Evolutionary conservation across 2,797 vertebrate genomes (phyloP), one percentile per base, ranked within the genome.

Genomic region (Sebastes steindachneri): DNA sequence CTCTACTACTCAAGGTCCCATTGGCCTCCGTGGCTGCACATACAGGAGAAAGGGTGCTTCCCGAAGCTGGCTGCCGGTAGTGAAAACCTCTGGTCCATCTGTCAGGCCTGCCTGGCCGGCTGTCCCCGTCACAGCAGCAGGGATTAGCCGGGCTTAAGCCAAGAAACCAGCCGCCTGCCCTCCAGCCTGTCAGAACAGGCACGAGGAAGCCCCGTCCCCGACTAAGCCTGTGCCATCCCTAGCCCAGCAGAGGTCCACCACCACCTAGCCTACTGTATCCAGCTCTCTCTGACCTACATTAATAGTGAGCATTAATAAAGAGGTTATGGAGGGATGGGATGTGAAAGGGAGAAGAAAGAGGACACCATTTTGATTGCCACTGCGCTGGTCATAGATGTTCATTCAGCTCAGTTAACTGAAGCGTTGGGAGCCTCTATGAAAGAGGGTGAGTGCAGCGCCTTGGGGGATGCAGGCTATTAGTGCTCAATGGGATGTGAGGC

Each of bases 391-490:
- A 77, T 71, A 60, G 70, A 80, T 73, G 86, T 86, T 92, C 90
- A 90, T 91, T 93, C 87, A 90, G 83, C 86, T 89, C 79, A 54
- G 86, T 90, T 79, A 87, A 89, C 84, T 88, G 86, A 91, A 91
- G 84, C 87, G 48, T 86, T 90, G 74, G 82, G 51, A 79, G 88
- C 80, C 57, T 82, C 75, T 69, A 75, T 92, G 86, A 94, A 94
- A 88, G 89, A 86, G 87, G 82, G 88, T 79, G 82, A 93, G 89
- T 85, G 86, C 86, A 85, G 87, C 48, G 90, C 94, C 90, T 83
- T 79, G 83, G 87, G 92, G 91, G 91, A 91, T 82, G 91, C 89
- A 92, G 83, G 85, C 90, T 94, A 94, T 95, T 95, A 94, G 89
- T 80, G 88, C 85, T 94, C 90, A 95, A 94, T 93, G 91, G 87